Evolutionary conservation across 2,113 vertebrate species (phyloP).

Genomic region (Corythornis vintsioides): DNA sequence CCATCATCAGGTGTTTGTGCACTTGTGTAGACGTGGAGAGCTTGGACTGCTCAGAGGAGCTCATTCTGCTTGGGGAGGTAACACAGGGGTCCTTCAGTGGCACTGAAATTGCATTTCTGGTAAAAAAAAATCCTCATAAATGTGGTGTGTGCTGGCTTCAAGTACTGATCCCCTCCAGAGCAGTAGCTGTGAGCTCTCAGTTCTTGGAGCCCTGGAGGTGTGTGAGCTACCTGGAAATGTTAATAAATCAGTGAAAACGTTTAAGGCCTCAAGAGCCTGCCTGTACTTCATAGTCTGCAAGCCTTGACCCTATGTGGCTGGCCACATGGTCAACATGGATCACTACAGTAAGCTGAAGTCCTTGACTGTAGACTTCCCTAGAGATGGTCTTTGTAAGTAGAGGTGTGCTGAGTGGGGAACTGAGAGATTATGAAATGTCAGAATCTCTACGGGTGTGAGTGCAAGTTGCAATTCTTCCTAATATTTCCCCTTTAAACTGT

Average conservation of each 20-base stretch:
- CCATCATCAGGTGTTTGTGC: not conserved
- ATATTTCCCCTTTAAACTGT: not conserved
- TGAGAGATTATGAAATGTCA: not conserved
- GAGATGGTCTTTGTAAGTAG: not conserved
- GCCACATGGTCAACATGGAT: not conserved
- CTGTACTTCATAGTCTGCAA: not conserved
- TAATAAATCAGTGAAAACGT: not conserved
- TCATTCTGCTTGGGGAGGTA: not conserved
- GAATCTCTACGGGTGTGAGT: not conserved
- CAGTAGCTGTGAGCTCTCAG: not conserved
- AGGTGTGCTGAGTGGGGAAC: not conserved
- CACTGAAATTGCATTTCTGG: not conserved
- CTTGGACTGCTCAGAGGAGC: not conserved
- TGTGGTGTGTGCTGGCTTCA: not conserved
- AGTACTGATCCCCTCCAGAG: not conserved
- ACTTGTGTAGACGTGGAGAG: not conserved
- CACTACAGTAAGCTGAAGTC: not conserved
- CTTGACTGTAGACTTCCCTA: not conserved
- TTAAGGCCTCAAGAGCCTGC: not conserved
- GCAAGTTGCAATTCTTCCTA: not conserved
- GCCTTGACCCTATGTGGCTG: not conserved
- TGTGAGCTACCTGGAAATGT: not conserved
- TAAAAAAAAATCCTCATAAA: not conserved
- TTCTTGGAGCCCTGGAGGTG: not conserved
- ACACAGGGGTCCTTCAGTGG: not conserved